These are phyloP conservation scores for Parapristionchus giblindavisi DNA, from an alignment of 2,888 invertebrate species.

Conservation along the genomic window DNA sequence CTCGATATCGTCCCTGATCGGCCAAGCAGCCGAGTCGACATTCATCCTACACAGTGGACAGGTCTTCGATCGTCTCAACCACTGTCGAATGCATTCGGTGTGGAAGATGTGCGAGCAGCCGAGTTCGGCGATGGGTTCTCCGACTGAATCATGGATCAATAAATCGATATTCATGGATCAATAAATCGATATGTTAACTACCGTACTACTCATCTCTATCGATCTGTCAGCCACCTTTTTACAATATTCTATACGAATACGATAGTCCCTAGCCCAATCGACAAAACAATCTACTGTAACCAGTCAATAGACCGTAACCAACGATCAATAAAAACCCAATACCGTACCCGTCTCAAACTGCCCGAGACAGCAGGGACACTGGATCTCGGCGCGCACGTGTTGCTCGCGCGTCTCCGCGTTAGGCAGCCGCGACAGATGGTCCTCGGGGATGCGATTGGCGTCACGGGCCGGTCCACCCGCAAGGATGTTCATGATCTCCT, in stretches of 20 bases:
- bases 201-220: neutral
- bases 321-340: neutral
- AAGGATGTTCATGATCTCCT: too few species aligned
- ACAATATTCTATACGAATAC: neutral
- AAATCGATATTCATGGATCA: neutral
- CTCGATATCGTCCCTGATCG: conserved; percentile 5
- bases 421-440: conserved; percentile 7
- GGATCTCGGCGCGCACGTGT: conserved; percentile 52
- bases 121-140: conserved; percentile 82
- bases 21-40: neutral
- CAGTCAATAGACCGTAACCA: neutral
- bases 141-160: conserved; percentile 69
- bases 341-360: conserved; percentile 47
- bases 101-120: conserved; percentile 91
- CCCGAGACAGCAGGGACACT: conserved; percentile 60
- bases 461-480: too few species aligned
- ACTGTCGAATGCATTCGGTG: conserved; percentile 89
- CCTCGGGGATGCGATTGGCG: conserved; percentile 22
- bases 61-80: conserved; percentile 75
- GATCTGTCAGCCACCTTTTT: neutral
- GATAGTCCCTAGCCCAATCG: neutral
- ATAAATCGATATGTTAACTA: neutral
- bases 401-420: conserved; percentile 40
- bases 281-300: neutral
- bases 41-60: conserved; percentile 30